Base-by-base conservation (phyloP, 2,888 invertebrate species). In the Melanostoma mellinum region DNA sequence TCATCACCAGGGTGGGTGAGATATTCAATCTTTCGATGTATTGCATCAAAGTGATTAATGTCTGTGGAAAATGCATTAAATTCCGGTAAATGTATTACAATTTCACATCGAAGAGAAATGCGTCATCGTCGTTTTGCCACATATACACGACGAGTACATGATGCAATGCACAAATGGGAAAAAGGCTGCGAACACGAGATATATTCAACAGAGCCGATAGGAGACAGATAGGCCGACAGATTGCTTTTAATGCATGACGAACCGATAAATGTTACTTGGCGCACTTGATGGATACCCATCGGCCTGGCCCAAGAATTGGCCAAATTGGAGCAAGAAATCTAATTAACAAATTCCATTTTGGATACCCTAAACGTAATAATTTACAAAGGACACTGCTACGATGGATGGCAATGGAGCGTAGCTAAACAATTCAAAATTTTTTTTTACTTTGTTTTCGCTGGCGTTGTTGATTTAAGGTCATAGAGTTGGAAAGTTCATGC, bases 11-110 rank as follows among this genome's bases (percentile, higher is more conserved):
- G 60, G 38, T 33, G 48, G 56, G 74, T 6, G 72, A 74, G 75
- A 84, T 85, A 84, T 85, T 86, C 85, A 85, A 86, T 85, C 81
- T 85, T 78, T 86, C 85, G 77, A 85, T 85, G 86, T 86, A 78
- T 79, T 84, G 84, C 89, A 88, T 89, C 89, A 89, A 88, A 89
- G 90, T 90, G 90, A 90, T 90, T 90, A 90, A 90, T 90, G 90
- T 89, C 88, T 89, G 90, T 89, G 90, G 90, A 89, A 90, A 90
- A 90, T 90, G 90, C 90, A 90, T 90, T 89, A 89, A 89, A 90
- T 90, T 90, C 89, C 88, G 89, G 89, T 89, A 90, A 90, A 90
- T 90, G 90, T 90, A 90, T 90, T 90, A 90, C 89, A 90, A 90
- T 89, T 89, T 89, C 87, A 87, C 86, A 87, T 88, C 87, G 86